Evolutionary conservation across 2,797 vertebrate species (phyloP).

Genomic region (Buceros bicornis): DNA sequence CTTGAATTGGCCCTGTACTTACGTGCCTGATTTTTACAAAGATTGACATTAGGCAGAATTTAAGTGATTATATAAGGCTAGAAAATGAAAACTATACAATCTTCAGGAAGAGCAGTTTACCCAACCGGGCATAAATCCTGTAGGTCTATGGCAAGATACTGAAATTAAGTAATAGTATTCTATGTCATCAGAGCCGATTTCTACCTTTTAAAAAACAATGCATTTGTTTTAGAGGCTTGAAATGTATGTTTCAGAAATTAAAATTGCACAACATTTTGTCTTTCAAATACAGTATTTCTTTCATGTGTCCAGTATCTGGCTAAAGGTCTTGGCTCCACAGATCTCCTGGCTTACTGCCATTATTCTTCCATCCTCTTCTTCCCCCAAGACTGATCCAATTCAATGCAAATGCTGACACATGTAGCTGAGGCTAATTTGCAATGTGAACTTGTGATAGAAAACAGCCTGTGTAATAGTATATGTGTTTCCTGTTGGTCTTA

Average conservation of each 20-base stretch:
- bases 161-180: neutral
- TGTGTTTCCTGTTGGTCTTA: neutral
- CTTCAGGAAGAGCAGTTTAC: neutral
- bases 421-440: constrained; percentile 19
- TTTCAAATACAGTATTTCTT: constrained; percentile 13
- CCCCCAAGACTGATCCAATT: neutral
- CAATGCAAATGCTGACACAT: neutral
- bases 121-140: neutral
- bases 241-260: neutral
- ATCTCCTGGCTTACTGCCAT: neutral
- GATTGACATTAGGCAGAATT: neutral
- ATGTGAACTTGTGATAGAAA: constrained; percentile 7
- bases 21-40: neutral
- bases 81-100: neutral
- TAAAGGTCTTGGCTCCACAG: neutral
- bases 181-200: neutral
- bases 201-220: neutral
- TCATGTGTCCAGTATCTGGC: neutral
- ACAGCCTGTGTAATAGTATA: constrained; percentile 15
- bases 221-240: neutral
- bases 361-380: neutral
- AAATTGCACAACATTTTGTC: neutral
- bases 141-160: neutral
- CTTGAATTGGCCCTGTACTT: neutral
- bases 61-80: neutral